Evolutionary conservation across 2,888 invertebrate genomes (phyloP).

Genomic region (Macropis europaea): DNA sequence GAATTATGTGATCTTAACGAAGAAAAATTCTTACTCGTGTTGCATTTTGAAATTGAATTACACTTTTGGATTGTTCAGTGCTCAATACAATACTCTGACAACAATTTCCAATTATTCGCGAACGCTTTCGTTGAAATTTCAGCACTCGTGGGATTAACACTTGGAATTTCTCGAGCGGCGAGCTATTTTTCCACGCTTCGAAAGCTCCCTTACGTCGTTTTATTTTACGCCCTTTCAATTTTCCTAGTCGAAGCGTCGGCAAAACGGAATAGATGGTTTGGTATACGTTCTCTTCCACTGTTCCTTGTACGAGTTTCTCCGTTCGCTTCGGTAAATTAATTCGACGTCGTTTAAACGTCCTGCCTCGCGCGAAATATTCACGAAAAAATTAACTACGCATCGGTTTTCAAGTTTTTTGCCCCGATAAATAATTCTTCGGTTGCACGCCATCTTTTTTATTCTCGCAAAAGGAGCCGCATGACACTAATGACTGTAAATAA

Average conservation of each 20-base stretch:
- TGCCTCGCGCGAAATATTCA: conserved; percentile 8
- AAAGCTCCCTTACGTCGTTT: background rate
- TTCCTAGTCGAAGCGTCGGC: background rate
- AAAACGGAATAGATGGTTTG: conserved; percentile 6
- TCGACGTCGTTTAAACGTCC: conserved; percentile 35
- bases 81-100: no score
- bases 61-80: no score
- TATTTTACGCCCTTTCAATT: conserved; percentile 10
- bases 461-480: no score
- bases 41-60: no score
- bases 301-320: conserved; percentile 15
- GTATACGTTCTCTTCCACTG: background rate
- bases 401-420: background rate
- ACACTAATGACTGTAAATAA: no score
- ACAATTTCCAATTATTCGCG: background rate
- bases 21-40: no score
- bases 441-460: no score
- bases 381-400: conserved; percentile 1
- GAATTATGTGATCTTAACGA: no score
- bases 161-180: background rate
- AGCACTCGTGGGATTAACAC: conserved; percentile 8
- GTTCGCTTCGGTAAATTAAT: conserved; percentile 27
- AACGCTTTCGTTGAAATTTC: background rate
- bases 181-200: background rate
- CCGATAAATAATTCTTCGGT: conserved; percentile 9